Percentiles rank a stretch among this genome's conserved stretches.
phyloP scores from a whole-genome alignment of 2,113 vertebrate species.

The Chamaea fasciata region DNA sequence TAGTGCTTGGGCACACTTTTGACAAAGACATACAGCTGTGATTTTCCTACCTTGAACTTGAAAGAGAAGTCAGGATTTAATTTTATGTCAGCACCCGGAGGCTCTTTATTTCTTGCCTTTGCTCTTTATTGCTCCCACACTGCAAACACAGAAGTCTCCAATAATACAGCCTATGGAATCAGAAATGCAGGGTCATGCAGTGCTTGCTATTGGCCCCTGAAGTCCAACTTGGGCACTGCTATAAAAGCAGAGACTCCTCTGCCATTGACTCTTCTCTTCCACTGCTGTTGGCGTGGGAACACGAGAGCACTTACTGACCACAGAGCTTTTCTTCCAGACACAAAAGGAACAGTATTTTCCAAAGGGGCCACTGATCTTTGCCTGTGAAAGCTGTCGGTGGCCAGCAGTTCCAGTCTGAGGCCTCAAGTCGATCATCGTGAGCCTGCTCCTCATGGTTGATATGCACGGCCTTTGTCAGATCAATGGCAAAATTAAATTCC shows the following conservation, averaged over 20 bases:
- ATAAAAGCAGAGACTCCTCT: conserved; percentile 16
- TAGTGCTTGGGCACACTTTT: conserved; percentile 36
- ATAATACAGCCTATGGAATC: conserved; percentile 43
- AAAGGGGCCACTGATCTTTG: neutral
- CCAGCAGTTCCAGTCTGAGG: neutral
- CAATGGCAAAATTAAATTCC: neutral
- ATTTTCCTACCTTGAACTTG: conserved; percentile 66
- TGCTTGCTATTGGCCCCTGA: conserved; percentile 33
- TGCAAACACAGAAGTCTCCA: conserved; percentile 26
- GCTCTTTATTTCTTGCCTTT: conserved; percentile 62
- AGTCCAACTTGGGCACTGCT: conserved; percentile 40
- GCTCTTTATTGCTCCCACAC: conserved; percentile 57
- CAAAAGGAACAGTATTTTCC: neutral
- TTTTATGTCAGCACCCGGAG: conserved; percentile 57
- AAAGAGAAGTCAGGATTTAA: conserved; percentile 59
- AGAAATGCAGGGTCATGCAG: conserved; percentile 20
- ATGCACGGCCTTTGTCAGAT: neutral
- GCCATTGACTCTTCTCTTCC: conserved; percentile 15
- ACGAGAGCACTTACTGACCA: neutral
- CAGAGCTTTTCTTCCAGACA: neutral
- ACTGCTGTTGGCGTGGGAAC: conserved; percentile 4
- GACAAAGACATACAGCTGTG: conserved; percentile 49
- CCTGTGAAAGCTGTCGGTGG: neutral
- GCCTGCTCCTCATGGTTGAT: neutral
- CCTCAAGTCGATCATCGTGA: rapidly evolving